Evolutionary conservation across 2,888 invertebrate genomes (phyloP).

Genomic region (Drosophila nr. perissopoda): DNA sequence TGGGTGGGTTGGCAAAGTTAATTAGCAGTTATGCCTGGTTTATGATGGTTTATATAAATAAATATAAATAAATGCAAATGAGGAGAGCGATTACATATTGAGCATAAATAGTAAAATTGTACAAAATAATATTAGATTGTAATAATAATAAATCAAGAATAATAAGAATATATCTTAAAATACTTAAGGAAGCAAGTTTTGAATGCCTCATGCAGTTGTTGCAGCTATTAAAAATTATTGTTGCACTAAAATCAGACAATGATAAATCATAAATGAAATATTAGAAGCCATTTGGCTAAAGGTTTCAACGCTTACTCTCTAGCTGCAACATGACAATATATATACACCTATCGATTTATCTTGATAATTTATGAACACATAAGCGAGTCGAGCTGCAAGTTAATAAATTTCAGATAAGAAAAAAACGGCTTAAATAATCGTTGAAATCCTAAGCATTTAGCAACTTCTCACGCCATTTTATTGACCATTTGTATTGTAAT

Average conservation of each 20-base stretch:
- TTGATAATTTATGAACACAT: neutral
- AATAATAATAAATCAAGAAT: neutral
- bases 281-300: neutral
- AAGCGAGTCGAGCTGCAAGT: neutral
- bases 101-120: too few relatives aligned
- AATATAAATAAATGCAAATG: neutral
- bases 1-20: slow-evolving; percentile 10
- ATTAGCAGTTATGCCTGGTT: slow-evolving; percentile 15
- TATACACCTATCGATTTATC: neutral
- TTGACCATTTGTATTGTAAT: slow-evolving; percentile 27
- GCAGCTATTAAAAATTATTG: neutral
- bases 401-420: slow-evolving; percentile 6
- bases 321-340: neutral
- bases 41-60: too few relatives aligned
- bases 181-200: neutral
- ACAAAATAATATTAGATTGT: neutral
- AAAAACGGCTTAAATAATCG: neutral
- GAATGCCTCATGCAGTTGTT: neutral
- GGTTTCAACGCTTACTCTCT: neutral
- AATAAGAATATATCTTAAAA: neutral
- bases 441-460: slow-evolving; percentile 14
- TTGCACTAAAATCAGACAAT: neutral
- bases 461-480: slow-evolving; percentile 29
- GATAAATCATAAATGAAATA: too few relatives aligned
- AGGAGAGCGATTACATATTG: neutral